Evolutionary conservation across 2,113 vertebrate genomes (phyloP), one percentile per base, ranked within the genome.

Genomic region (Chaetorhynchus papuensis): DNA sequence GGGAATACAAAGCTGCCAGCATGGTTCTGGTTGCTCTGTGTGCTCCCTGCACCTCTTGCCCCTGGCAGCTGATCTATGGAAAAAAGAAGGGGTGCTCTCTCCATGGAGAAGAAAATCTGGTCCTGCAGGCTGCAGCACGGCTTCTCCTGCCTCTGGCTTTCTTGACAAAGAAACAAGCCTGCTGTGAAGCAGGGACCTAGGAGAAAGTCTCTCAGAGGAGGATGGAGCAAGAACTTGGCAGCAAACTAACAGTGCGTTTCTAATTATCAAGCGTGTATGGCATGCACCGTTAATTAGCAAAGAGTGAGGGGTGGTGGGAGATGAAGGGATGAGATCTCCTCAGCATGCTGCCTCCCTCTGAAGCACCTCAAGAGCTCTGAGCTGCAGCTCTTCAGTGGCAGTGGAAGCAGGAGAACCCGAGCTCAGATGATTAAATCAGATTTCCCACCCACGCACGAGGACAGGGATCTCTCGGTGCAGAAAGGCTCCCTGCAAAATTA

Each of bases 261-360:
- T 94, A 95, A 95, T 95, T 94, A 93, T 42, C 71, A 56, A 87
- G 74, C 11, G 30, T 64, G 63, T 64, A 70, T 15, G 17, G 85
- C 37, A 35, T 31, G 91, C 92, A 74, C 45, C 4, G 42, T 65
- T 88, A 91, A 97, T 93, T 95, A 96, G 95, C 90, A 90, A 85
- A 95, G 79, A 79, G 87, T 35, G 60, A 96, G 76, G 71, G 77
- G 94, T 84, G 50, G 93, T 84, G 54, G 82, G 71, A 95, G 68
- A 87, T 8, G 19, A 83, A 69, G 47, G 49, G 41, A 72, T 59
- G 17, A 61, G 90, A 77, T 83, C 68, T 87, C 87, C 87, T 84
- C 93, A 94, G 89, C 49, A 61, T 66, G 71, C 64, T 96, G 63
- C 76, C 41, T 96, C 82, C 65, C 44, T 85, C 84, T 76, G 56